These are phyloP conservation scores for Artemia sp. DNA, from an alignment of 2,888 invertebrate genomes.

Conservation along the genomic window DNA sequence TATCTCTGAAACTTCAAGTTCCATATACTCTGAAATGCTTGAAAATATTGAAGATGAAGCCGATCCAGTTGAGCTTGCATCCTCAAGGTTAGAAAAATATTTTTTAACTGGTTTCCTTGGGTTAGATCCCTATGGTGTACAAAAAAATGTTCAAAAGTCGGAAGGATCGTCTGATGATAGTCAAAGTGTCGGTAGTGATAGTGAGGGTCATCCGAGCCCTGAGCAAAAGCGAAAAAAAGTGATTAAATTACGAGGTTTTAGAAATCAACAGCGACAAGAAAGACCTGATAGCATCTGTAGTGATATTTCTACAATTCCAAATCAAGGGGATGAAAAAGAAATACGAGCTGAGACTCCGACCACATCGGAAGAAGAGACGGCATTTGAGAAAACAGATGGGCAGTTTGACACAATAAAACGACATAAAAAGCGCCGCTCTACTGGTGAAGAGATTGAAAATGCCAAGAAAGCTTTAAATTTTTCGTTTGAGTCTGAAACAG, in stretches of 20 bases:
- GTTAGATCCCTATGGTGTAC: conserved; percentile 22
- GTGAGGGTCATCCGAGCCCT: conserved; percentile 70
- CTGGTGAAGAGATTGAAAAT: conserved; percentile 30
- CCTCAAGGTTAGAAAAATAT: conserved; percentile 71
- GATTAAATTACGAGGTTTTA: conserved; percentile 52
- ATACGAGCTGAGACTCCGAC: conserved; percentile 36
- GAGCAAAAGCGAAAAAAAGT: conserved; percentile 66
- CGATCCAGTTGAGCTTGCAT: conserved; percentile 56
- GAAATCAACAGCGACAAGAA: conserved; percentile 35
- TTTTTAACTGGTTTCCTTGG: conserved; percentile 40
- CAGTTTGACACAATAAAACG: conserved; percentile 66
- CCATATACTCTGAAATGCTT: conserved; percentile 54
- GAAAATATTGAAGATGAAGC: conserved; percentile 37
- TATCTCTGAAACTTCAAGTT: conserved; percentile 48
- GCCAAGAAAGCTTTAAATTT: conserved; percentile 28
- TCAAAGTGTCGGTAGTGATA: conserved; percentile 76
- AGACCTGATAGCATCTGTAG: conserved; percentile 21
- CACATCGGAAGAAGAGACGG: conserved; percentile 26
- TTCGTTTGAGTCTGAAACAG: conserved; percentile 30
- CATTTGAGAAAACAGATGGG: conserved; percentile 41
- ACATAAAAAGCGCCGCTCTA: conserved; percentile 47
- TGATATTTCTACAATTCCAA: conserved; percentile 22
- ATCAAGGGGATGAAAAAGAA: conserved; percentile 33
- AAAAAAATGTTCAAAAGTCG: conserved; percentile 43
- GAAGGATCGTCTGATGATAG: conserved; percentile 39